Conservation (phyloP, 2,888 invertebrate genomes). For the Oligia strigilis region DNA sequence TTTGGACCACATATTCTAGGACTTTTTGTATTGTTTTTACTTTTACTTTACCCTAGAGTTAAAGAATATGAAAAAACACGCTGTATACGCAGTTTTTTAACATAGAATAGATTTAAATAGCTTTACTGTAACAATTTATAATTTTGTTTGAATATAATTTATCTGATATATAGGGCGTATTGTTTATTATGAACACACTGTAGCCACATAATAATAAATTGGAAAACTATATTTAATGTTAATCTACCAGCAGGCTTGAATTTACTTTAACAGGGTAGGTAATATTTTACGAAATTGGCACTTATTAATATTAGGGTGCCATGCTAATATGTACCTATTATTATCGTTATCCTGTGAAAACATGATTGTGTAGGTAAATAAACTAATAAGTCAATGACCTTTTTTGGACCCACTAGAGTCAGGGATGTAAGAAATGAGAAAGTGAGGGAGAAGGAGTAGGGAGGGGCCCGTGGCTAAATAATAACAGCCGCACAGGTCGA, state of each 20-base stretch:
- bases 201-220: not conserved
- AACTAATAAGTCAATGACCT: not conserved
- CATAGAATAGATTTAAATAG: not conserved
- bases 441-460: no score
- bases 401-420: not conserved
- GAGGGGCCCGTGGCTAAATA: no score
- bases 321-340: not conserved
- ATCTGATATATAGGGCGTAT: not conserved
- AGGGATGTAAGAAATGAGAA: no score
- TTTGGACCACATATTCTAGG: no score
- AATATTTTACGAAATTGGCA: not conserved
- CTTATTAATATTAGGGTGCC: not conserved
- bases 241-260: not conserved
- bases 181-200: not conserved
- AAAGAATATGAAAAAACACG: no score
- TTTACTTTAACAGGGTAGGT: not conserved
- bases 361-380: not conserved
- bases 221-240: not conserved
- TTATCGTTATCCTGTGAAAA: not conserved
- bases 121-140: not conserved
- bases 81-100: no score
- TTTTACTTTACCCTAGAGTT: no score
- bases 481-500: no score
- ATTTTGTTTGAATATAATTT: not conserved
- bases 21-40: no score